Conservation (phyloP, 2,113 vertebrate species). For the Eretmochelys imbricata region DNA sequence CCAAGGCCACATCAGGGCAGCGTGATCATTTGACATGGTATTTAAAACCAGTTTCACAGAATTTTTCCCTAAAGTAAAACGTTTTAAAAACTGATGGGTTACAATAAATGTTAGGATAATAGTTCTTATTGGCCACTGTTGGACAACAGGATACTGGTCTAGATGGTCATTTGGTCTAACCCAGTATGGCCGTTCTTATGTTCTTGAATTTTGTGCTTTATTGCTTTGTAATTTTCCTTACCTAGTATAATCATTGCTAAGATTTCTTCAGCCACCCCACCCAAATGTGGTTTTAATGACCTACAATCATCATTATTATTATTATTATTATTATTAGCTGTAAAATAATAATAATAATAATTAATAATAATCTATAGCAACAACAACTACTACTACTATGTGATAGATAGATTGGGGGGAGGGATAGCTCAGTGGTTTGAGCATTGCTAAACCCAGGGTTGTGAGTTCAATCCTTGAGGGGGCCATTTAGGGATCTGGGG, state of each 20-base stretch:
- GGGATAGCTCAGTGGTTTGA: too few relatives aligned
- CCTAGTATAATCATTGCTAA: not conserved
- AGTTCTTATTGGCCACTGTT: too few relatives aligned
- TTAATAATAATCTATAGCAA: not conserved
- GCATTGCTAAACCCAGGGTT: too few relatives aligned
- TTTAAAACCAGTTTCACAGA: not conserved
- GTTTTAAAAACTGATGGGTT: not conserved
- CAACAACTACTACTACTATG: accelerated
- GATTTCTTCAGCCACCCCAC: not conserved
- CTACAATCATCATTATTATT: not conserved
- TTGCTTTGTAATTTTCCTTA: not conserved
- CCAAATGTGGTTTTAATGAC: not conserved
- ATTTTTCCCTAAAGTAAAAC: not conserved
- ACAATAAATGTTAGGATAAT: not conserved
- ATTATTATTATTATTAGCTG: not conserved
- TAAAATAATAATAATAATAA: not conserved
- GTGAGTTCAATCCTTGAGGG: too few relatives aligned
- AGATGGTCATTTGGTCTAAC: too few relatives aligned
- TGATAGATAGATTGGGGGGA: too few relatives aligned
- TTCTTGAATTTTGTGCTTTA: not conserved
- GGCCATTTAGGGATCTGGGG: too few relatives aligned
- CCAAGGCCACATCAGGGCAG: not conserved
- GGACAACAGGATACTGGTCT: too few relatives aligned
- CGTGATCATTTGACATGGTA: not conserved
- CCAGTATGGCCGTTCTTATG: too few relatives aligned